Conservation (phyloP, 64 coral and sea anemone species). For the Hydrozoanthus tunicans region DNA sequence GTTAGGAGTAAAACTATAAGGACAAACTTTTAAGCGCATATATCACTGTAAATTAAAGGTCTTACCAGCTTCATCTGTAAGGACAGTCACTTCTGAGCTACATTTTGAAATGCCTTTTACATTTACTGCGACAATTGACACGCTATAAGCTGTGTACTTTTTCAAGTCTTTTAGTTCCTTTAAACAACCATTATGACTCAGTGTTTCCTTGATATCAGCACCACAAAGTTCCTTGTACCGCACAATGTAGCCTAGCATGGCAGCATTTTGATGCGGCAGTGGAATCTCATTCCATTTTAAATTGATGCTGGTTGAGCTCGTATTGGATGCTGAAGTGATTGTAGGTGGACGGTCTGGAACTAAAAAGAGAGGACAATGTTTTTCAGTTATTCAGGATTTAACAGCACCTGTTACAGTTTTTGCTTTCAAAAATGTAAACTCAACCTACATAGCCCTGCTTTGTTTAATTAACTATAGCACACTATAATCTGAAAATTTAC, state of each 20-base stretch:
- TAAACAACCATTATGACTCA: neutral
- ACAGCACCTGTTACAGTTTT: too few relatives aligned
- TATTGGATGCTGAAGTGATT: conserved; percentile 23
- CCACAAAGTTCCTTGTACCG: neutral
- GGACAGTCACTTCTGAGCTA: neutral
- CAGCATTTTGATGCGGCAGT: conserved; percentile 1
- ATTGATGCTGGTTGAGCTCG: conserved; percentile 57
- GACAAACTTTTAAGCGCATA: neutral
- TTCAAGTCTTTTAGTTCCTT: neutral
- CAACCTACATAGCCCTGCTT: too few relatives aligned
- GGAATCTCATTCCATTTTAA: conserved; percentile 38
- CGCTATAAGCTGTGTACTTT: conserved; percentile 19
- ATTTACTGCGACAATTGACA: conserved; percentile 26
- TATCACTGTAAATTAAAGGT: neutral
- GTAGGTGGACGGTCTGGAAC: conserved; percentile 26
- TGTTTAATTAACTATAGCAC: too few relatives aligned
- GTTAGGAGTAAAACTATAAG: too few relatives aligned
- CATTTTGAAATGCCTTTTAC: neutral
- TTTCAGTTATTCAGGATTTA: too few relatives aligned
- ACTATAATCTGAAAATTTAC: conserved; percentile 3
- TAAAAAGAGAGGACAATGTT: neutral
- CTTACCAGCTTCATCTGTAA: conserved; percentile 74
- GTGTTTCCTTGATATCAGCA: neutral
- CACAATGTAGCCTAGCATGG: neutral
- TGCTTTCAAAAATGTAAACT: too few relatives aligned